Conservation (phyloP, 2,113 vertebrate genomes). For the Antigone vipio region DNA sequence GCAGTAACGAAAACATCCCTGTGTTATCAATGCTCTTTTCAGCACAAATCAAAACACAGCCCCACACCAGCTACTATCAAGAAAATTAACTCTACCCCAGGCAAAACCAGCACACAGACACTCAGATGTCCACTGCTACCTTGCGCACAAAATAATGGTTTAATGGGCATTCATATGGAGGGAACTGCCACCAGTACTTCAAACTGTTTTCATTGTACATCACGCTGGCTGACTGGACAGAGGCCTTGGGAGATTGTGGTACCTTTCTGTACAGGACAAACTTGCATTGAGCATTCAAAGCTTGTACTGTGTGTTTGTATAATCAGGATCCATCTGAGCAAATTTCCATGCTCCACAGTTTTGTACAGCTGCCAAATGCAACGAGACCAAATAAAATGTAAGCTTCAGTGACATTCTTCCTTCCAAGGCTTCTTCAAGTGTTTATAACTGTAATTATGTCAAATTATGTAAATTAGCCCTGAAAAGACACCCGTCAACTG, state of each 20-base stretch:
- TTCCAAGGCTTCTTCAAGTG: constrained; percentile 11
- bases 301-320: not conserved
- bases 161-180: not conserved
- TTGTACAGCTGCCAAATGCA: constrained; percentile 22
- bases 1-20: too few species aligned
- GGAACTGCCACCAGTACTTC: not conserved
- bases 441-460: constrained; percentile 43
- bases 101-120: not conserved
- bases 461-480: constrained; percentile 35
- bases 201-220: not conserved
- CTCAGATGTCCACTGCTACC: not conserved
- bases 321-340: not conserved
- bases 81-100: too few species aligned
- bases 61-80: too few species aligned
- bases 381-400: not conserved
- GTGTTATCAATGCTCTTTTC: too few species aligned
- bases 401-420: not conserved
- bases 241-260: not conserved
- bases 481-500: not conserved
- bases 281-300: not conserved
- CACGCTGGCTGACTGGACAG: not conserved
- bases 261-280: not conserved
- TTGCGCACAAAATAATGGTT: not conserved
- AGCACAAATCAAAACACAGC: too few species aligned
- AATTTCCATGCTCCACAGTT: not conserved